phyloP scores from a whole-genome alignment of 92 coral and sea anemone genomes.

The Anthopleura xanthogrammica region DNA sequence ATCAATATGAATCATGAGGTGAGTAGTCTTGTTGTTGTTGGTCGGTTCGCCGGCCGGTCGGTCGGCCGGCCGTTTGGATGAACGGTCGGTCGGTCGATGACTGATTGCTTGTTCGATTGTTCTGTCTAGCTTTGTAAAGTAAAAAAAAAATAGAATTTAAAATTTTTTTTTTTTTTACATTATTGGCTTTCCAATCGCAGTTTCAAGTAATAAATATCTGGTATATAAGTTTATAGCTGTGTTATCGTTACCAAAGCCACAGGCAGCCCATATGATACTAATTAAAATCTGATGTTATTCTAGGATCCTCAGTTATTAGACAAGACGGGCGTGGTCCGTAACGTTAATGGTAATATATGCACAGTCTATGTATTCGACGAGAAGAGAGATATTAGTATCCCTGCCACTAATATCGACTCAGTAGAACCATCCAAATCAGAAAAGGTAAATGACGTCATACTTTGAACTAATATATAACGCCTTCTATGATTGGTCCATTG shows the following conservation, averaged over 20 bases:
- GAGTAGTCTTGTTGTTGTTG: background rate
- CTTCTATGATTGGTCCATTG: background rate
- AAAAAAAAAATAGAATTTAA: no score
- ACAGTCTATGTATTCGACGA: constrained; percentile 90
- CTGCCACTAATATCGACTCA: constrained; percentile 73
- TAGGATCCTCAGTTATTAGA: constrained; percentile 85
- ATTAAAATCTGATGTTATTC: background rate
- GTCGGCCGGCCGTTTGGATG: no score
- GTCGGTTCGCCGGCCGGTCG: background rate
- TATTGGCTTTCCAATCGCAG: background rate
- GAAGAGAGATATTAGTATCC: constrained; percentile 84
- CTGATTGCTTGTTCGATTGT: no score
- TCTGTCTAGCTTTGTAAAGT: no score
- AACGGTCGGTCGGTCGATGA: no score
- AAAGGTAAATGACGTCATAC: constrained; percentile 53
- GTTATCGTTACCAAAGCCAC: background rate
- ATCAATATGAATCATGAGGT: constrained; percentile 92
- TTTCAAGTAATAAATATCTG: no score
- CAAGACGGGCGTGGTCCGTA: constrained; percentile 88
- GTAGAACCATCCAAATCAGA: constrained; percentile 89
- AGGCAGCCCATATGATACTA: background rate
- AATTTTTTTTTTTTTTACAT: no score
- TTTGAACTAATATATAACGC: background rate
- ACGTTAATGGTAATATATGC: constrained; percentile 83
- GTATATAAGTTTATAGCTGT: no score